phyloP scores from a whole-genome alignment of 2,888 invertebrate genomes.

The Lamproptera curius region DNA sequence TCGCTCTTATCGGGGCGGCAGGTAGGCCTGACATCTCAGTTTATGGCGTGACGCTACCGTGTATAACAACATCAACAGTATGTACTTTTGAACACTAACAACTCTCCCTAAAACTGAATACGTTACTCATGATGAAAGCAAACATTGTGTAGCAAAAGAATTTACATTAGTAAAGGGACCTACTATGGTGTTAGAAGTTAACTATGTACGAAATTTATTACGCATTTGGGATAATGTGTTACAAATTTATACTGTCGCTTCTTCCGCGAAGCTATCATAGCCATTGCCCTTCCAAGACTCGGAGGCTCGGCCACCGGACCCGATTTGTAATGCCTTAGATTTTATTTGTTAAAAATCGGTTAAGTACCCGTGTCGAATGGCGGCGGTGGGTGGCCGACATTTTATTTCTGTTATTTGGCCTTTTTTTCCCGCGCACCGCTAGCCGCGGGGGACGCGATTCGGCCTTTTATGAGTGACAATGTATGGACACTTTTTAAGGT shows the following conservation, averaged over 20 bases:
- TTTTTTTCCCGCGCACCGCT: constrained; percentile 45
- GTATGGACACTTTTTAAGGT: constrained; percentile 45
- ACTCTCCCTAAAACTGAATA: no score
- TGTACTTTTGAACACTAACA: no score
- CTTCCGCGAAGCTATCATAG: no score
- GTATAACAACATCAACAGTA: constrained; percentile 28
- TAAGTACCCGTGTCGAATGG: constrained; percentile 77
- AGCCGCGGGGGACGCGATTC: constrained; percentile 70
- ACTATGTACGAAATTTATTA: no score
- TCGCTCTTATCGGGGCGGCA: constrained; percentile 38
- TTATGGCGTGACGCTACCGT: constrained; percentile 58
- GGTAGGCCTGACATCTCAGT: constrained; percentile 50
- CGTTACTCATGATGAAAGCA: no score
- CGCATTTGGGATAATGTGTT: no score
- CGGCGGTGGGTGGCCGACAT: constrained; percentile 74
- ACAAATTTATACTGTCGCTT: no score
- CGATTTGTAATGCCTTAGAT: constrained; percentile 77
- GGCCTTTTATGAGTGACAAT: constrained; percentile 74
- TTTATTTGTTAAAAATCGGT: constrained; percentile 79
- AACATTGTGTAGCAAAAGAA: no score
- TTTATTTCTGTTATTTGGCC: constrained; percentile 68
- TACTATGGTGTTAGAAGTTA: no score
- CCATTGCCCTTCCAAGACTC: no score
- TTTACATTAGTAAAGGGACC: no score
- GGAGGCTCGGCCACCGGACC: constrained; percentile 42